Base-by-base conservation (phyloP, 2,888 invertebrate genomes). In the Mechanitis messenoides region DNA sequence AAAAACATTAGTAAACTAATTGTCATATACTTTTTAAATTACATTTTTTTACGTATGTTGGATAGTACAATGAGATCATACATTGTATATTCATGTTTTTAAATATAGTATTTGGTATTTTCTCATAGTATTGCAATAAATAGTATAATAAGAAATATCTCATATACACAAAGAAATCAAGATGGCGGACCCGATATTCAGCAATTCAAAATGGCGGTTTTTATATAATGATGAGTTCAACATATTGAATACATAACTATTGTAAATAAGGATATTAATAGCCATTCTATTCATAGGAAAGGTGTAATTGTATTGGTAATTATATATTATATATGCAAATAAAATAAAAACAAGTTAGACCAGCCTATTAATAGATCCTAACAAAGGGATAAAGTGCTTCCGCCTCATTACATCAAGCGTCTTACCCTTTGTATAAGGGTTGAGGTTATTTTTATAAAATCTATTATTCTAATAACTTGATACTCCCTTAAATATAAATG, bases 251-350 rank as follows among this genome's bases (percentile, higher is more conserved):
- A 9, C 50, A 50, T 50, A 50, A 50, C 9, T 31, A 50, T 50
- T 50, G 31, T 50, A 31, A 31, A 50, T 50, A 31, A 50, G n/a
- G 50, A 50, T 31, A 31, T 50, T 50, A 50, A 50, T 50, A 54
- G 33, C 42, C 42, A 53, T 53, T 35, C 59, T 54, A 54, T 45
- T 54, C 54, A 59, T 59, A 55, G 53, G 45, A 33, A 35, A 55
- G 12, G 47, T 54, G 54, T 63, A 59, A 57, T 63, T 63, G 55
- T 53, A 59, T 55, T 45, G 35, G n/a, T 46, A 59, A 60, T 55
- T 60, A 58, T 63, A 45, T 35, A 50, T 60, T 60, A 60, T 63
- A 38, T 63, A 63, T 60, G 53, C 58, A 55, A 63, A 60, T 42
- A 60, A 46, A 56, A 56, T 11, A 63, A 50, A 58, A 63, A 63